phyloP scores from a whole-genome alignment of 2,113 vertebrate species.

The Brachypteracias leptosomus region DNA sequence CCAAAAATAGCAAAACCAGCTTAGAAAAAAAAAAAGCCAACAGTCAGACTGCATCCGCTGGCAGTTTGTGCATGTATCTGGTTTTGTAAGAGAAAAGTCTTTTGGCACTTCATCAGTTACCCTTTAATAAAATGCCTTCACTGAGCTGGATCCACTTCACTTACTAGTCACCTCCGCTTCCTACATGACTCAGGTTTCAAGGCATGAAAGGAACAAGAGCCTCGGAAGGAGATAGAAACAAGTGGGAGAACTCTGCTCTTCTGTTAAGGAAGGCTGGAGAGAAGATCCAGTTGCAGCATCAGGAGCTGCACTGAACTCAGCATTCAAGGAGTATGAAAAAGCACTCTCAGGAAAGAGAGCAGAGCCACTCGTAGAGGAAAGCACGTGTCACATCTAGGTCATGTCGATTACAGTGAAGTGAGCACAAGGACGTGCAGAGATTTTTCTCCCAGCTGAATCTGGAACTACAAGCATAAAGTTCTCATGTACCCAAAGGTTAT shows the following conservation, averaged over 20 bases:
- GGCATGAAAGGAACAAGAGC: conserved; percentile 40
- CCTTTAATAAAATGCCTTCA: not conserved
- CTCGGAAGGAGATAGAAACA: conserved; percentile 19
- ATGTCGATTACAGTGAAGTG: not conserved
- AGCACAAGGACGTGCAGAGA: not conserved
- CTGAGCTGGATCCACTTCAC: conserved; percentile 35
- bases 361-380: not conserved
- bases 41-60: not conserved
- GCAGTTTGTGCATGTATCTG: not conserved
- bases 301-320: not conserved
- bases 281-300: conserved; percentile 1
- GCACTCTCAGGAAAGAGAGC: not conserved
- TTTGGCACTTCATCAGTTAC: not conserved
- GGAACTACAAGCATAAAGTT: not conserved
- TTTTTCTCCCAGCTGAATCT: not conserved
- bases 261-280: not conserved
- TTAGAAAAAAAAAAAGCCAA: not conserved
- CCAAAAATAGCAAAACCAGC: conserved; percentile 45
- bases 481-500: not conserved
- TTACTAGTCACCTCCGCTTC: conserved; percentile 55
- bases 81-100: conserved; percentile 30
- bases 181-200: conserved; percentile 54
- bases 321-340: not conserved
- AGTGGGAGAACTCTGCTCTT: conserved; percentile 26
- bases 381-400: not conserved